A percentile compares a stretch with the other conserved stretches of the same genome.
phyloP scores from a whole-genome alignment of 2,797 vertebrate genomes.

The Mionectes olivaceus region DNA sequence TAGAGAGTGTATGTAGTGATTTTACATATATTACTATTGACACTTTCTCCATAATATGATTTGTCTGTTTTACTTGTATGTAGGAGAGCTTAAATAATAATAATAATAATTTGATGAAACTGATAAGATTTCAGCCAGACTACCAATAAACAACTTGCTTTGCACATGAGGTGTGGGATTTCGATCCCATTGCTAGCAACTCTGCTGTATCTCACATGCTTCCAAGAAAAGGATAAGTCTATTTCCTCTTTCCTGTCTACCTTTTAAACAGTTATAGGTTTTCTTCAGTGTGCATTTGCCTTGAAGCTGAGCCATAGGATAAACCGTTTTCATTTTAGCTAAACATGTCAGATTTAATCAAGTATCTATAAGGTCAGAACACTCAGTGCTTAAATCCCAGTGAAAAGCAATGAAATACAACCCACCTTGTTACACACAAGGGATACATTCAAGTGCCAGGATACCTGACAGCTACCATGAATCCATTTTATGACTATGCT shows the following conservation, averaged over 20 bases:
- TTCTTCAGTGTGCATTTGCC: conserved; percentile 1
- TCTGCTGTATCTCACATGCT: conserved; percentile 3
- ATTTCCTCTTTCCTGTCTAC: neutral
- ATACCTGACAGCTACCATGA: conserved; percentile 29
- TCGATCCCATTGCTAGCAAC: neutral
- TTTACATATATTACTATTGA: neutral
- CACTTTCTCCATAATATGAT: neutral
- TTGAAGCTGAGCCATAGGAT: conserved; percentile 59
- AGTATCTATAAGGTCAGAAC: conserved; percentile 35
- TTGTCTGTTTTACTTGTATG: neutral
- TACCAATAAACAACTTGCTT: neutral
- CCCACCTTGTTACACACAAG: neutral
- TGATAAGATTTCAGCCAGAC: neutral
- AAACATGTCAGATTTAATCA: conserved; percentile 16
- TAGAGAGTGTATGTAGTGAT: neutral
- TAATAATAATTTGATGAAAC: neutral
- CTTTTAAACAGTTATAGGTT: conserved; percentile 30
- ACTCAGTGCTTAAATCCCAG: neutral
- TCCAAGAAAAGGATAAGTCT: neutral
- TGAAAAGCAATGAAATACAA: conserved; percentile 2
- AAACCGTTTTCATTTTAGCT: conserved; percentile 49
- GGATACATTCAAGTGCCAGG: conserved; percentile 1
- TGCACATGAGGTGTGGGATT: neutral
- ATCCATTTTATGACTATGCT: conserved; percentile 17
- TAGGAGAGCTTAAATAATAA: neutral